Conservation (phyloP, 2,888 invertebrate genomes). For the Seladonia tumulorum region DNA sequence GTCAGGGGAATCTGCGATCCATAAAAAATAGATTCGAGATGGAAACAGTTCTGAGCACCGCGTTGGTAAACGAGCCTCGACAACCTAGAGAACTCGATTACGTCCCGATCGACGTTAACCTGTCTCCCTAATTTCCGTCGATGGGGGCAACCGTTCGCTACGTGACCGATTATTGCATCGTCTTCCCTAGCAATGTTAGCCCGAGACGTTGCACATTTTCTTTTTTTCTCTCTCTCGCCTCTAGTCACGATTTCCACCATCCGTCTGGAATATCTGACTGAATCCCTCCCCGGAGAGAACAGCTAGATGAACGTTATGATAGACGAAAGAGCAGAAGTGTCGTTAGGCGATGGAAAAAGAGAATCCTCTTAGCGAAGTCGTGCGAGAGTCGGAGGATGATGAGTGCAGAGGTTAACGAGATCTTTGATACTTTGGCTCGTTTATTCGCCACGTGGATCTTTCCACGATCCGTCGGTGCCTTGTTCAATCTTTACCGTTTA, state of each 20-base stretch:
- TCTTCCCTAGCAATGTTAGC: constrained; percentile 30
- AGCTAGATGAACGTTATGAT: constrained; percentile 50
- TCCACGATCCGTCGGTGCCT: neutral
- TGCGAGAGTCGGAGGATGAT: constrained; percentile 29
- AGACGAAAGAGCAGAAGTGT: constrained; percentile 43
- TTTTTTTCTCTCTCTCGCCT: constrained; percentile 27
- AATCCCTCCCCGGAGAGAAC: constrained; percentile 22
- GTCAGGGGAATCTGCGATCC: neutral
- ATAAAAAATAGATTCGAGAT: neutral
- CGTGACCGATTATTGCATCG: constrained; percentile 62
- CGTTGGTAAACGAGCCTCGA: neutral
- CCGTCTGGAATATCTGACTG: constrained; percentile 44
- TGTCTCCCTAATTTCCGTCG: constrained; percentile 45
- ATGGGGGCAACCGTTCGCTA: constrained; percentile 35
- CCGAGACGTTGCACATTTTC: neutral
- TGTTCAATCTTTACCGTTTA: constrained; percentile 1
- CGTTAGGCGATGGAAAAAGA: constrained; percentile 31
- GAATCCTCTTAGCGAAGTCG: constrained; percentile 41
- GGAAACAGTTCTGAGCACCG: neutral
- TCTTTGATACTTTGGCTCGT: constrained; percentile 52
- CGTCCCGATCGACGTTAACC: constrained; percentile 32
- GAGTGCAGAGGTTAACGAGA: constrained; percentile 69
- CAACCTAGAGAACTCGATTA: constrained; percentile 22
- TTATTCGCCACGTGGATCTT: constrained; percentile 19
- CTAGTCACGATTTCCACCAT: constrained; percentile 58